phyloP scores from a whole-genome alignment of 2,888 invertebrate genomes.

The Matsumyia berberina region DNA sequence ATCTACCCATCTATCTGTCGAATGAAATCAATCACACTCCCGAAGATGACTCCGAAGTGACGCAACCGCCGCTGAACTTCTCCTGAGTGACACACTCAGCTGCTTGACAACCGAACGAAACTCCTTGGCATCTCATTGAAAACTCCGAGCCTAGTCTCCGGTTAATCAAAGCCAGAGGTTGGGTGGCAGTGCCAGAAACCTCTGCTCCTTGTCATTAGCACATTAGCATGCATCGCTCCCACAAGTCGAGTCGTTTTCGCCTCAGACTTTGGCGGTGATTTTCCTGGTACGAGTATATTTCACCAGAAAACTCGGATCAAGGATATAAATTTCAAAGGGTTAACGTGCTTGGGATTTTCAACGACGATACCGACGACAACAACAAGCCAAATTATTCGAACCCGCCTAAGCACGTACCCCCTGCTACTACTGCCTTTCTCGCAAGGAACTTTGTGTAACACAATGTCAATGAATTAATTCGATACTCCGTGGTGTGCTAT shows the following conservation, averaged over 20 bases:
- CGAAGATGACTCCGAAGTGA: constrained; percentile 12
- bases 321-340: constrained; percentile 76
- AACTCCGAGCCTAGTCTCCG: constrained; percentile 64
- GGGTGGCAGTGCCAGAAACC: constrained; percentile 27
- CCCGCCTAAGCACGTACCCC: constrained; percentile 60
- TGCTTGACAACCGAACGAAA: constrained; percentile 33
- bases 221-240: constrained; percentile 71
- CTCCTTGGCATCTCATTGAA: constrained; percentile 53
- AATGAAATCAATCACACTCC: constrained; percentile 65
- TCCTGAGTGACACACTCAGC: constrained; percentile 14
- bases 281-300: constrained; percentile 57
- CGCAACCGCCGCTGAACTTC: constrained; percentile 22
- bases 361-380: constrained; percentile 42
- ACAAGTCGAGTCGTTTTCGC: constrained; percentile 52
- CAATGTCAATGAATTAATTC: constrained; percentile 79
- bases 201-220: constrained; percentile 71
- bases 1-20: constrained; percentile 23
- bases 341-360: constrained; percentile 72
- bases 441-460: constrained; percentile 78
- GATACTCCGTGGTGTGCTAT: constrained; percentile 73
- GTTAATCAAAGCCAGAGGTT: constrained; percentile 73
- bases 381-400: constrained; percentile 68
- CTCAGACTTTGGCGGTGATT: constrained; percentile 45
- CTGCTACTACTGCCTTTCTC: constrained; percentile 9
- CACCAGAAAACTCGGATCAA: constrained; percentile 64